Evolutionary conservation across 2,888 invertebrate genomes (phyloP), one percentile per base, ranked within the genome.

Genomic region (Hypomecis punctinalis): DNA sequence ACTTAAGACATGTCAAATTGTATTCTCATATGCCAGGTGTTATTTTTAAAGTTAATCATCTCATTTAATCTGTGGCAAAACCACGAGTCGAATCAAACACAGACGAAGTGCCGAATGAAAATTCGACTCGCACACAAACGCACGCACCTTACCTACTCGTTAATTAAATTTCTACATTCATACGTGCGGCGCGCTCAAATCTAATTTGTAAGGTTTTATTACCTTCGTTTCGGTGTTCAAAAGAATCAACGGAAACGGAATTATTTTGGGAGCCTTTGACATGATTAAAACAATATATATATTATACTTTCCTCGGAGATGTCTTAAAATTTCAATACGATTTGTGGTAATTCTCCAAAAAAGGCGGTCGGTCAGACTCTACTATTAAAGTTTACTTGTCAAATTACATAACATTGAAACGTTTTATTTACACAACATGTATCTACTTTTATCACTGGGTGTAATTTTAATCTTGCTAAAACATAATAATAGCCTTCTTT

Each of bases 151-250:
- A 40, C 51, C 54, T 23, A 69, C 68, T 69, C 70, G 68, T 73
- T 82, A 80, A 84, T 82, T 81, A 77, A 81, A 80, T 82, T 74
- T 71, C 7, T 63, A 72, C 68, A 68, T 74, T 73, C 68, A 66
- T 68, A 66, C 72, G 69, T 71, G 71, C 71, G 69, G 73, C 62
- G 66, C 68, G 74, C 58, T 63, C 65, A 76, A 78, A 81, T 81
- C 68, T 76, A 74, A 82, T 79, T 82, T 73, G 58, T 72, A 71
- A 65, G 69, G 73, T 77, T 81, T 81, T 79, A 81, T 78, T 72
- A 74, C 72, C 53, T 63, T 66, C 54, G 66, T 66, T 70, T 37
- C 47, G 47, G 55, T 45, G 43, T 49, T 64, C 40, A 11, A 56
- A 56, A 33, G n/a, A 47, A 42, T 40, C 40, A 52, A 40, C 11